Base-by-base conservation (phyloP, 2,888 invertebrate species). In the Endotricha flammealis region DNA sequence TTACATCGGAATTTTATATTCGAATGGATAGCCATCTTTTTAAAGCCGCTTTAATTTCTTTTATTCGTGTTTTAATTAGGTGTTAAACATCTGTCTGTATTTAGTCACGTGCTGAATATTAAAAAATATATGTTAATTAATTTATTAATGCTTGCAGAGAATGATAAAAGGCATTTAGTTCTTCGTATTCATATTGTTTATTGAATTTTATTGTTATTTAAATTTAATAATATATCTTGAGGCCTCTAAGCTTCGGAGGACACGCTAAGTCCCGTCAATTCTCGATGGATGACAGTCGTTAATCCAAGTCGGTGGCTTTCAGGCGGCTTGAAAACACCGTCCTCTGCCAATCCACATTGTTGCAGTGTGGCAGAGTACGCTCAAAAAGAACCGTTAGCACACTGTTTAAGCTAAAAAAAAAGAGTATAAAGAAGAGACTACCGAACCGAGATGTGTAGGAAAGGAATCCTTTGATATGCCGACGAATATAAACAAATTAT, bases 391-490 rank as follows among this genome's bases (percentile, higher is more conserved):
- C n/a, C n/a, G n/a, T 48, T 48, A 46, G 50, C 60, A 62, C 60
- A 54, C 54, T 63, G 64, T 43, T 57, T 57, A 63, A 59, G 60
- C 57, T 51, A 72, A 70, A 80, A 81, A 80, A 79, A 80, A 67
- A 61, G 68, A 66, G 74, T 70, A 67, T 66, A 57, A 62, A 65
- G 59, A 51, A 62, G 62, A 60, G 70, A 69, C 77, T 79, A 79
- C 80, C 72, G 77, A 71, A 73, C 69, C 64, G 63, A 60, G 64
- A 64, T 48, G 44, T 46, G 52, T 57, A 57, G 57, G 53, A 54
- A 49, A 48, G 58, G 71, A 65, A 68, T 69, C 51, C 70, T 80
- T 81, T 80, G 77, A 76, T 58, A 54, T 56, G 62, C 69, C 74
- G 71, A 27, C 27, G 12, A 27, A 12, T 12, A 27, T n/a, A n/a